A percentile compares a stretch with the other conserved stretches of the same genome.
Conservation (phyloP, 2,888 invertebrate species). For the Platerodrilus igneus region DNA sequence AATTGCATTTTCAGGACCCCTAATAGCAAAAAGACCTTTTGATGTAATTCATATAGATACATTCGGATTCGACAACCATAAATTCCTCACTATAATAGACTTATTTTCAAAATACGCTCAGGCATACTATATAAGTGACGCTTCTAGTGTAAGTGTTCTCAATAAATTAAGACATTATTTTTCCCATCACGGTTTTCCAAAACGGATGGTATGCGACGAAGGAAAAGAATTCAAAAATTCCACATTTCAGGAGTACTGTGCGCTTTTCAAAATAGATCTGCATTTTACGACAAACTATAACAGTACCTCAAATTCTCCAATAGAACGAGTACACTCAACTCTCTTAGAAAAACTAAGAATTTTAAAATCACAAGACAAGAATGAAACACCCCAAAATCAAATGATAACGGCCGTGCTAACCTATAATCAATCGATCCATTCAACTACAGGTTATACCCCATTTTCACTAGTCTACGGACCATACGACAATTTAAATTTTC, state of each 20-base stretch:
- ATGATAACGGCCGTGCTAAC: constrained; percentile 11
- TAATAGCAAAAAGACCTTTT: constrained; percentile 1
- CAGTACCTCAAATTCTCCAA: constrained; percentile 18
- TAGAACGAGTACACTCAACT: constrained; percentile 21
- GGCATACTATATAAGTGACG: constrained; percentile 15
- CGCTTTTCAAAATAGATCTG: constrained; percentile 17
- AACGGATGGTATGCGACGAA: constrained; percentile 21
- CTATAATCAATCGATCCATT: constrained; percentile 18
- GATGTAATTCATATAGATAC: constrained; percentile 13
- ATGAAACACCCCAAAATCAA: constrained; percentile 12
- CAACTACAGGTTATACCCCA: constrained; percentile 15
- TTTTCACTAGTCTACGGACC: constrained; percentile 12
- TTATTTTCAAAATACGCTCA: constrained; percentile 17
- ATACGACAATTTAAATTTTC: constrained; percentile 11
- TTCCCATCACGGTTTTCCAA: constrained; percentile 19
- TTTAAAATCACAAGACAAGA: constrained; percentile 7
- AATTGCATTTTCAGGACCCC: constrained; percentile 1
- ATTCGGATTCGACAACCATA: constrained; percentile 12
- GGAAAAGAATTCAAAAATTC: constrained; percentile 25
- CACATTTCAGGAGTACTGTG: constrained; percentile 15
- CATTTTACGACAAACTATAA: constrained; percentile 17
- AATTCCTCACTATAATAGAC: constrained; percentile 19
- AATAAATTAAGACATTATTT: constrained; percentile 18
- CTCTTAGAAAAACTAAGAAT: constrained; percentile 13
- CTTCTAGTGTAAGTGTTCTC: constrained; percentile 10